These are phyloP conservation scores for Sander lucioperca DNA, from an alignment of 2,113 vertebrate genomes.

Conservation along the genomic window DNA sequence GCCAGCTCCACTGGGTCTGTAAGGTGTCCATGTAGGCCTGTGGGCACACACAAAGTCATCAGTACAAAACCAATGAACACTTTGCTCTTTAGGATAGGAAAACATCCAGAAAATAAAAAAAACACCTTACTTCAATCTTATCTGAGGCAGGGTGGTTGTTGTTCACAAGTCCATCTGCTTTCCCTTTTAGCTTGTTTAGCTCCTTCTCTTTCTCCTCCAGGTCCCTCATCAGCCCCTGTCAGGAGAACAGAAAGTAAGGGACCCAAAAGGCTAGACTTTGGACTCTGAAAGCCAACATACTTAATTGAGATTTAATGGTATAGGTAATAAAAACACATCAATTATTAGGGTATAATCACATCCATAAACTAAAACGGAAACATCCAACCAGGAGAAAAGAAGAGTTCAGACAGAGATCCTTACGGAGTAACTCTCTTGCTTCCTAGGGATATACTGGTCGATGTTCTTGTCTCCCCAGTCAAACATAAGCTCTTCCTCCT, in stretches of 20 bases:
- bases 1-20: conserved; percentile 99
- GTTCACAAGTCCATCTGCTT: conserved; percentile 90
- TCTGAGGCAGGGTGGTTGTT: conserved; percentile 94
- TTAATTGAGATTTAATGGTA: background rate
- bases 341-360: background rate
- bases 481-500: conserved; percentile 96
- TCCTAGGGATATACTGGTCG: conserved; percentile 88
- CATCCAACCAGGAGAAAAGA: background rate
- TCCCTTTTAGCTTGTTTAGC: conserved; percentile 94
- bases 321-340: background rate
- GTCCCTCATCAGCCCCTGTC: conserved; percentile 93
- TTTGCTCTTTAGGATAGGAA: background rate
- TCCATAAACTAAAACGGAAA: background rate
- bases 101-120: background rate
- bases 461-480: conserved; percentile 98
- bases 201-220: conserved; percentile 97
- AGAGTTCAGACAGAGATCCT: conserved; percentile 50
- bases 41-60: conserved; percentile 11
- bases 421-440: conserved; percentile 96
- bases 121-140: conserved; percentile 91
- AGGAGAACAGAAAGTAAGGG: conserved; percentile 26
- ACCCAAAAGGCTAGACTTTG: background rate
- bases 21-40: conserved; percentile 97
- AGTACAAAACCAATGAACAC: conserved; percentile 14
- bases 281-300: background rate